Percentiles rank a stretch among this genome's conserved stretches.
phyloP scores from a whole-genome alignment of 2,113 vertebrate genomes.

The Chauna torquata region DNA sequence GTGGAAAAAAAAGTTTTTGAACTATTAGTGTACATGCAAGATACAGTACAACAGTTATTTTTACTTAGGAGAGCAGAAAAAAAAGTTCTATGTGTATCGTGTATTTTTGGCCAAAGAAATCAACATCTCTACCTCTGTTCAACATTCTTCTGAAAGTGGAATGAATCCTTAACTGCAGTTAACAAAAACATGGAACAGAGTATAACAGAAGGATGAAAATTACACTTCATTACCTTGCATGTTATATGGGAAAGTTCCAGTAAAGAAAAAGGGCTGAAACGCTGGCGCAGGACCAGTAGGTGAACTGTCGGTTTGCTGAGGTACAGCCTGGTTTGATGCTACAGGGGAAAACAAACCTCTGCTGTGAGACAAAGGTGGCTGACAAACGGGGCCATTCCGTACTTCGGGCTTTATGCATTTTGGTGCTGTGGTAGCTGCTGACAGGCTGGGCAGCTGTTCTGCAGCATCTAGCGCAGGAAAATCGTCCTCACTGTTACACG shows the following conservation, averaged over 20 bases:
- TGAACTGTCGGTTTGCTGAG: slow-evolving; percentile 47
- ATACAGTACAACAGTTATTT: neutral
- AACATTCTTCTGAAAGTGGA: neutral
- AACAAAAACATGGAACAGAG: neutral
- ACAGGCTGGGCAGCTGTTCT: neutral
- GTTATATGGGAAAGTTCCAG: slow-evolving; percentile 84
- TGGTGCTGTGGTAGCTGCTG: fast-evolving
- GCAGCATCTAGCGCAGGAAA: fast-evolving
- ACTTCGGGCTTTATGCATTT: neutral
- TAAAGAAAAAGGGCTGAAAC: slow-evolving; percentile 89
- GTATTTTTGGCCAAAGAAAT: neutral
- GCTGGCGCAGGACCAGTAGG: slow-evolving; percentile 67
- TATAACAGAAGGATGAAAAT: fast-evolving
- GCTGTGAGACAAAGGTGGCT: slow-evolving; percentile 24
- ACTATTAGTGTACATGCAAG: neutral
- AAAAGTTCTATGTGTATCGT: neutral
- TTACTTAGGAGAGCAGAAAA: neutral
- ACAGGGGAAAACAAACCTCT: slow-evolving; percentile 54
- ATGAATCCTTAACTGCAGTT: neutral
- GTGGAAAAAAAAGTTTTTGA: neutral
- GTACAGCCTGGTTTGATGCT: slow-evolving; percentile 43
- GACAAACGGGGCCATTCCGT: slow-evolving; percentile 58
- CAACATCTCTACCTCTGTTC: neutral
- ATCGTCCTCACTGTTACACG: neutral
- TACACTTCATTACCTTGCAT: slow-evolving; percentile 77